phyloP scores from a whole-genome alignment of 2,888 invertebrate species.

The Netelia melanura region DNA sequence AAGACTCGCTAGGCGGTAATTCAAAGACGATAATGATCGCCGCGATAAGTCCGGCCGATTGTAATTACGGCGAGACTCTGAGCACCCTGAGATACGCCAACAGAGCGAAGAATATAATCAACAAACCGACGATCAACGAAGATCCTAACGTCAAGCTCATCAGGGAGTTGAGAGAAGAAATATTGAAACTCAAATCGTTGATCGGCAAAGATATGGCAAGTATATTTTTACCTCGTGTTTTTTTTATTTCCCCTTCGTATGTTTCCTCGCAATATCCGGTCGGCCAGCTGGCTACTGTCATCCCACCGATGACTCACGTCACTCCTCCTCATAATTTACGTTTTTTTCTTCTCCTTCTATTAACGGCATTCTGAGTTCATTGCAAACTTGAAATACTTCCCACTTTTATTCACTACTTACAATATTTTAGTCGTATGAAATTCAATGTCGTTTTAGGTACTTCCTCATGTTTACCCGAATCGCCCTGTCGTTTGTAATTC shows the following conservation, averaged over 20 bases:
- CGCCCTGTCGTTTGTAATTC: constrained; percentile 27
- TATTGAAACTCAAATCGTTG: constrained; percentile 91
- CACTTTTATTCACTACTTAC: too few species aligned
- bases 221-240: constrained; percentile 49
- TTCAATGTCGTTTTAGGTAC: neutral
- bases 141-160: constrained; percentile 95
- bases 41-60: constrained; percentile 92
- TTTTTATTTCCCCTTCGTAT: neutral
- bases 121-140: constrained; percentile 96
- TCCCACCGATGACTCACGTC: neutral
- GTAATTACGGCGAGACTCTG: constrained; percentile 94
- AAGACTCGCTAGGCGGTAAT: constrained; percentile 95
- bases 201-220: constrained; percentile 89
- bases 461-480: constrained; percentile 1
- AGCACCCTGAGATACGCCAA: constrained; percentile 95
- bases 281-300: neutral
- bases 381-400: too few species aligned
- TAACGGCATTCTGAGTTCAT: too few species aligned
- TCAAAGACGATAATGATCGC: constrained; percentile 97
- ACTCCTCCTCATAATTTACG: constrained; percentile 9
- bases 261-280: neutral
- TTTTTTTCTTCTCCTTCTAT: constrained; percentile 7
- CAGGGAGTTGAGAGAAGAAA: constrained; percentile 93
- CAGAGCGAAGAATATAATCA: constrained; percentile 95
- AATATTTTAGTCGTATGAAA: too few species aligned